Conservation (phyloP, 2,113 vertebrate genomes). For the Microcebus jonahi region DNA sequence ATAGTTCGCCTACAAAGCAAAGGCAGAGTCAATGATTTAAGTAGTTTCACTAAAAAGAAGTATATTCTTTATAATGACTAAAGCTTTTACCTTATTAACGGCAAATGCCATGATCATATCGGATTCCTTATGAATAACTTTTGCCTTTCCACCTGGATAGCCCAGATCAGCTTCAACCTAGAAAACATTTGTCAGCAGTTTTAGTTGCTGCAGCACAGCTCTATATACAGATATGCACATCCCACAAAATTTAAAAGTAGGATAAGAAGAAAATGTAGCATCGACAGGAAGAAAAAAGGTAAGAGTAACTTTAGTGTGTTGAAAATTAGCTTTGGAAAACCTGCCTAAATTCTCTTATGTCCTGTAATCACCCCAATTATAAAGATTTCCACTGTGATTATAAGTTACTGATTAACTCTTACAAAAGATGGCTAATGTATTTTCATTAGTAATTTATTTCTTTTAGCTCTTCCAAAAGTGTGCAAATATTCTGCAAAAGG, state of each 20-base stretch:
- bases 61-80: slow-evolving; percentile 26
- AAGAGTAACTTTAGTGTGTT: slow-evolving; percentile 61
- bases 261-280: slow-evolving; percentile 80
- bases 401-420: slow-evolving; percentile 60
- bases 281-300: slow-evolving; percentile 33
- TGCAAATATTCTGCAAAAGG: not conserved
- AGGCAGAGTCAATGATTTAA: slow-evolving; percentile 49
- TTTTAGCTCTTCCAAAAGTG: slow-evolving; percentile 17
- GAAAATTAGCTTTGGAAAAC: slow-evolving; percentile 78
- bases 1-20: slow-evolving; percentile 89
- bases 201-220: not conserved
- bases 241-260: slow-evolving; percentile 59
- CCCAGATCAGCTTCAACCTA: slow-evolving; percentile 98
- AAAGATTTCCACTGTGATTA: slow-evolving; percentile 70
- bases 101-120: slow-evolving; percentile 99
- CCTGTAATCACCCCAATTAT: slow-evolving; percentile 72
- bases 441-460: slow-evolving; percentile 69
- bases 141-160: slow-evolving; percentile 97
- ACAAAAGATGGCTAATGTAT: slow-evolving; percentile 68
- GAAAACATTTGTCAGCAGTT: slow-evolving; percentile 75
- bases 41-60: not conserved
- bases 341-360: slow-evolving; percentile 63
- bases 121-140: slow-evolving; percentile 98
- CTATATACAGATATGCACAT: not conserved
- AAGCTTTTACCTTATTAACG: slow-evolving; percentile 93